Base-by-base conservation (phyloP, 1,140 invertebrate species). In the Pectinophora gossypiella region DNA sequence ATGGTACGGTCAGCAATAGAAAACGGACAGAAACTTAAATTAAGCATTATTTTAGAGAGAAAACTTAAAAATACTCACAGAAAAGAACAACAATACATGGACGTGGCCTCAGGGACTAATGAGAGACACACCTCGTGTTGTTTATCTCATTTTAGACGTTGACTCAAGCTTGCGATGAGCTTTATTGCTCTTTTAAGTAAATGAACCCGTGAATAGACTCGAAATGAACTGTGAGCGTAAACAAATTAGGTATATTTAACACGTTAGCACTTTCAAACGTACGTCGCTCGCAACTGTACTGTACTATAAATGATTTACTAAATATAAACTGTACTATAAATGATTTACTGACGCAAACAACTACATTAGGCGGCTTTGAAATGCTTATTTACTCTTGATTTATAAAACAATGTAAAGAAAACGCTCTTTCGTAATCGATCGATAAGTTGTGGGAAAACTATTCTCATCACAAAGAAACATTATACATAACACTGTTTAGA, bases 71-170 rank as follows among this genome's bases (percentile, higher is more conserved):
- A 72, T 85, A 86, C 83, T 86, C 60, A 86, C 83, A 86, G 81
- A 64, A 86, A 85, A 48, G 83, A 86, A 65, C 83, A 86, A 83
- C 83, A 86, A 83, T 86, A 86, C 83, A 86, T 86, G 77, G 83
- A 84, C 77, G 77, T 76, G 64, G 71, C 67, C 71, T 79, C 70
- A 70, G 67, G 65, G 63, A 71, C 59, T 44, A 54, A 23, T 51
- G 57, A 48, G 49, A 50, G 51, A 57, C 50, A 59, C 54, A 46
- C 36, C 43, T 58, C 47, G 48, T 43, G 48, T 36, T 53, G 45
- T 43, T 62, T 59, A 55, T 65, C 48, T 65, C 57, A 61, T 59
- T 23, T 52, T 48, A 64, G 15, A 40, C 46, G 19, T 36, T 18
- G 40, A 59, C 22, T 42, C 16, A 22, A 42, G 50, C 49, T 60